These are phyloP conservation scores for Spodoptera littoralis DNA, from an alignment of 2,888 invertebrate species.

Conservation along the genomic window DNA sequence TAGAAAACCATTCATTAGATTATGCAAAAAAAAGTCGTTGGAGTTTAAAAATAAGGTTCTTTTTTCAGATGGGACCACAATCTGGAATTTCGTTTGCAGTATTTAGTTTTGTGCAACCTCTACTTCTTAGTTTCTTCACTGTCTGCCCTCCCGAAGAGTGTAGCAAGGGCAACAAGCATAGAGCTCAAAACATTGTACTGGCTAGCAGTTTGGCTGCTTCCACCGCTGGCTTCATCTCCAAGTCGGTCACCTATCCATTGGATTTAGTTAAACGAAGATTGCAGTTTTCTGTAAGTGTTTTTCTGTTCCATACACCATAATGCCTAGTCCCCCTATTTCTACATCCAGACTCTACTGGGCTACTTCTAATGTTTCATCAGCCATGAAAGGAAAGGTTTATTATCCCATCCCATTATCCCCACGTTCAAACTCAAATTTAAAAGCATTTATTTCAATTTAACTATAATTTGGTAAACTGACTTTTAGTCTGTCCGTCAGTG, in stretches of 20 bases:
- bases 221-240: conserved; percentile 93
- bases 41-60: too few species aligned
- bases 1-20: too few species aligned
- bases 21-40: too few species aligned
- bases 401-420: too few species aligned
- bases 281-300: conserved; percentile 91
- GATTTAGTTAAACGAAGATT: conserved; percentile 95
- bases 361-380: too few species aligned
- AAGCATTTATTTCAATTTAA: too few species aligned
- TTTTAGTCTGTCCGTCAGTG: too few species aligned
- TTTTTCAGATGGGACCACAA: conserved; percentile 81
- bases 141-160: conserved; percentile 42
- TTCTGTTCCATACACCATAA: not conserved
- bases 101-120: conserved; percentile 72
- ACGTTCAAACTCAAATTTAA: too few species aligned
- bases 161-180: conserved; percentile 50
- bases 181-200: conserved; percentile 68
- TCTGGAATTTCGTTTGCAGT: conserved; percentile 77
- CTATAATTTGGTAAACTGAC: too few species aligned
- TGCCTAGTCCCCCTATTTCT: not conserved
- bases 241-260: conserved; percentile 95
- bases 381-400: too few species aligned
- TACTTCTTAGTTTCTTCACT: conserved; percentile 59
- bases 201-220: conserved; percentile 89
- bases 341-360: too few species aligned